phyloP scores from a whole-genome alignment of 1,140 invertebrate genomes.

The Drosophila yakuba region DNA sequence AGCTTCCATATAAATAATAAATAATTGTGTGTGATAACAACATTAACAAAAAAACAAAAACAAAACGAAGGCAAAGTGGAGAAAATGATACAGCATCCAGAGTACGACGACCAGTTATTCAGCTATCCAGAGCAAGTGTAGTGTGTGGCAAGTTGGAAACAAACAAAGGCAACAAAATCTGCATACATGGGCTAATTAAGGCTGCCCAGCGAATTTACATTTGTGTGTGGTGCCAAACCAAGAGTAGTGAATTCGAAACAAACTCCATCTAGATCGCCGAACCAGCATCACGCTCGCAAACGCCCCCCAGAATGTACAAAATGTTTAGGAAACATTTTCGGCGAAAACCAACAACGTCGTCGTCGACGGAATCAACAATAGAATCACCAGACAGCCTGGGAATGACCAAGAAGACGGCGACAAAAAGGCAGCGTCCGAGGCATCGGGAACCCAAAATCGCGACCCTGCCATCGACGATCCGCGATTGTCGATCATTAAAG shows the following conservation, averaged over 20 bases:
- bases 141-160: slow-evolving; percentile 11
- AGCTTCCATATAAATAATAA: slow-evolving; percentile 33
- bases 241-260: slow-evolving; percentile 38
- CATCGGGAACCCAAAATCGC: slow-evolving; percentile 42
- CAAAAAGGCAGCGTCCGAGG: slow-evolving; percentile 54
- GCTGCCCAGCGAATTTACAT: slow-evolving; percentile 41
- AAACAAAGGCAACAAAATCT: slow-evolving; percentile 32
- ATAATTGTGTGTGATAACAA: slow-evolving; percentile 67
- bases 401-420: slow-evolving; percentile 59
- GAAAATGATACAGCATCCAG: slow-evolving; percentile 46
- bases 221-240: slow-evolving; percentile 43
- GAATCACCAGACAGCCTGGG: slow-evolving; percentile 57
- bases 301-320: slow-evolving; percentile 77
- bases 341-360: slow-evolving; percentile 72
- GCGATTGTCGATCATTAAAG: slow-evolving; percentile 80
- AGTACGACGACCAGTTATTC: slow-evolving; percentile 13
- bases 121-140: slow-evolving; percentile 6
- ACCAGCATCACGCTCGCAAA: slow-evolving; percentile 51
- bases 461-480: slow-evolving; percentile 51
- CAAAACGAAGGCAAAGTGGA: slow-evolving; percentile 25
- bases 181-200: slow-evolving; percentile 72
- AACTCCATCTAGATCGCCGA: slow-evolving; percentile 30
- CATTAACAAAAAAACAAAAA: slow-evolving; percentile 41
- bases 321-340: slow-evolving; percentile 85
- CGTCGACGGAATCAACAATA: slow-evolving; percentile 31